phyloP scores from a whole-genome alignment of 2,888 invertebrate genomes.

The Allophyes oxyacanthae region DNA sequence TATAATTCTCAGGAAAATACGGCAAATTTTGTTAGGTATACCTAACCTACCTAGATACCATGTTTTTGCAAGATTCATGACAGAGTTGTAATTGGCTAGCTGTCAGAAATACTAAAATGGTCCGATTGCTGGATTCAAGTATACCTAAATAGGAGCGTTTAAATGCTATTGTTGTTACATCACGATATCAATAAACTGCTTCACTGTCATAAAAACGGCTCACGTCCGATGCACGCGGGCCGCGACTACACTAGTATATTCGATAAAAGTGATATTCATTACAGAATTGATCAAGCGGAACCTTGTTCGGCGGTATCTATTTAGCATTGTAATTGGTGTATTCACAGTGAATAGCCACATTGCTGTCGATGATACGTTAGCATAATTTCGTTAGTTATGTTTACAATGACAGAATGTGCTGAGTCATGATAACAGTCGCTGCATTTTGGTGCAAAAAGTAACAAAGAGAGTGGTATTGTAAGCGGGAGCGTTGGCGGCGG shows the following conservation, averaged over 20 bases:
- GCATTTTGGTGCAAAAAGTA: constrained; percentile 84
- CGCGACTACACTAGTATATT: constrained; percentile 54
- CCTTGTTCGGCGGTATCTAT: constrained; percentile 59
- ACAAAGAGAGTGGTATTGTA: constrained; percentile 66
- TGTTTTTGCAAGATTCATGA: constrained; percentile 4
- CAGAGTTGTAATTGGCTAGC: neutral
- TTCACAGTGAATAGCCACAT: constrained; percentile 71
- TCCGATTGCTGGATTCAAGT: neutral
- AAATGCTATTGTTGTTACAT: constrained; percentile 37
- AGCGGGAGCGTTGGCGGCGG: constrained; percentile 60
- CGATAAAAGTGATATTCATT: constrained; percentile 61
- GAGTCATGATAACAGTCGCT: constrained; percentile 76
- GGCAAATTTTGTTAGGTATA: constrained; percentile 4
- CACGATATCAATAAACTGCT: constrained; percentile 46
- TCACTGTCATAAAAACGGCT: constrained; percentile 44
- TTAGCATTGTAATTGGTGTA: constrained; percentile 73
- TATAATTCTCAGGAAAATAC: constrained; percentile 35
- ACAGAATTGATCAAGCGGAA: constrained; percentile 63
- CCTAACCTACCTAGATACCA: too few species aligned
- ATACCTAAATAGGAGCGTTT: constrained; percentile 19
- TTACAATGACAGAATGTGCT: constrained; percentile 77
- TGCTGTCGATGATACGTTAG: constrained; percentile 73
- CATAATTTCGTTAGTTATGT: constrained; percentile 81
- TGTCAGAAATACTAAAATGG: constrained; percentile 16
- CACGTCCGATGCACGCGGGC: constrained; percentile 41